Base-by-base conservation (phyloP, 2,888 invertebrate species). In the Geophilus truncorum region DNA sequence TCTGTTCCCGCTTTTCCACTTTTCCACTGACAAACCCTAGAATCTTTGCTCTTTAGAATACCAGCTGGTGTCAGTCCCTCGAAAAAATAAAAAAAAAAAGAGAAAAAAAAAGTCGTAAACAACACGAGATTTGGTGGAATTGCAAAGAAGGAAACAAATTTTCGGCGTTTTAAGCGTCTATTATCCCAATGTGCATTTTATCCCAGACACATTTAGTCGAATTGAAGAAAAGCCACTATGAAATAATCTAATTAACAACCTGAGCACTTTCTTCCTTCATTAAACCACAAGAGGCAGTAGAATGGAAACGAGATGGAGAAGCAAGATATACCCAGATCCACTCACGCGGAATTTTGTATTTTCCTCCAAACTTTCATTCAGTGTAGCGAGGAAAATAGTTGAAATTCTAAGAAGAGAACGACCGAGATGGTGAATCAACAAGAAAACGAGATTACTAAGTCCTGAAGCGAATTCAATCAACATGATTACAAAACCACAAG, bases 211-310 rank as follows among this genome's bases (percentile, higher is more conserved):
- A 70, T 70, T 70, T 70, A 70, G 70, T 70, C 28, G 28, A 70
- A 70, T 23, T 70, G 70, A 70, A 28, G 70, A 70, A 70, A 70
- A 70, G 70, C 70, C 28, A 70, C 25, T 70, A 70, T 70, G 70
- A 70, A 70, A 70, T 70, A 70, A 70, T 70, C 70, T 70, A 70
- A 70, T 70, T 70, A 70, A 70, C 70, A 70, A 70, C 70, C 70
- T 70, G 70, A 70, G 70, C 70, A 70, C 70, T 70, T 70, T 70
- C 70, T 70, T 70, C 70, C 70, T 70, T 70, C 70, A 70, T 70
- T 70, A 25, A 70, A 70, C 70, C 70, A 70, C 70, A 70, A 70
- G 70, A 70, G 70, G 70, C 70, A 70, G 70, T 70, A 70, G 70
- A 70, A 70, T 70, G 70, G 70, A 70, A 70, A 70, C 70, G 70